These are phyloP conservation scores for Silurus asotus DNA, from an alignment of 2,113 vertebrate genomes.

Conservation along the genomic window DNA sequence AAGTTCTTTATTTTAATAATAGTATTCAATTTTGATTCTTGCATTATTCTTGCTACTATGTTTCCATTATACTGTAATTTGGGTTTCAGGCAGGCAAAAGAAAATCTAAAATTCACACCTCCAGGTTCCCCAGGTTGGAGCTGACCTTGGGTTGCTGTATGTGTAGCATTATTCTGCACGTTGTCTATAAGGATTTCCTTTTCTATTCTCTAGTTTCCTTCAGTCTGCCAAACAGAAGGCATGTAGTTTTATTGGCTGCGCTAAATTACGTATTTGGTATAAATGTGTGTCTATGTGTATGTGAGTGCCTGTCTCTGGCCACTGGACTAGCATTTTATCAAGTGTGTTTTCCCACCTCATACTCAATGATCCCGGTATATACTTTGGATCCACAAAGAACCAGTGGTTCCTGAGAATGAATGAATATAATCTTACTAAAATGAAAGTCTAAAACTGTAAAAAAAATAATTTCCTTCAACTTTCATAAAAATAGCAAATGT, in stretches of 20 bases:
- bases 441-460: not conserved
- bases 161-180: not conserved
- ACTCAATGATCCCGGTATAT: not conserved
- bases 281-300: not conserved
- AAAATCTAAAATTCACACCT: not conserved
- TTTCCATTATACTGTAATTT: not conserved
- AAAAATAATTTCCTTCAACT: not conserved
- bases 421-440: not conserved
- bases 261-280: not conserved
- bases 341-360: not conserved
- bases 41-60: not conserved
- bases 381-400: not conserved
- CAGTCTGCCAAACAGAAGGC: not conserved
- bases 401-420: not conserved
- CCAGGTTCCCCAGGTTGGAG: not conserved
- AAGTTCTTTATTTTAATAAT: not conserved
- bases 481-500: not conserved
- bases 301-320: not conserved
- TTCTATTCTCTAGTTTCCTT: not conserved
- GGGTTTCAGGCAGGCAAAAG: not conserved
- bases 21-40: not conserved
- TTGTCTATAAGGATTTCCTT: not conserved
- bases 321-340: not conserved
- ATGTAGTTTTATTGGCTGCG: not conserved
- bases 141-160: not conserved